phyloP scores from a whole-genome alignment of 2,888 invertebrate species.

The Lottia scabra region DNA sequence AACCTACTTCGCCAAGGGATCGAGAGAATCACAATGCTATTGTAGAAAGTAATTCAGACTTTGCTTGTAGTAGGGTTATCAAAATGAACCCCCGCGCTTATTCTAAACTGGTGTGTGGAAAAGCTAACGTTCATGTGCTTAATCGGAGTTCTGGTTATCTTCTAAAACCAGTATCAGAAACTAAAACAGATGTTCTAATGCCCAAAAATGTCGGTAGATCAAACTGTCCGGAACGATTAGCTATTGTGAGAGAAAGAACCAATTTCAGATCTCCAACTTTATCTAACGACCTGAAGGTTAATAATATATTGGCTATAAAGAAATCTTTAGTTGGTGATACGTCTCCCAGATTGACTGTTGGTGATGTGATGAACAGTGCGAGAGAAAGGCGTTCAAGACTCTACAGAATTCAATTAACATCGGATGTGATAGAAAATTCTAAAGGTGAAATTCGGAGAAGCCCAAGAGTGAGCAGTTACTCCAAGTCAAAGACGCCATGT shows the following conservation, averaged over 20 bases:
- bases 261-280: conserved; percentile 42
- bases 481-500: background rate
- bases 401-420: conserved; percentile 42
- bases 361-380: conserved; percentile 48
- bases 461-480: conserved; percentile 9
- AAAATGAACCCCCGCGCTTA: conserved; percentile 42
- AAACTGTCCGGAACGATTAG: conserved; percentile 44
- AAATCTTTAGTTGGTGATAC: conserved; percentile 45
- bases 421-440: conserved; percentile 18
- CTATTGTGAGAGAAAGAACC: conserved; percentile 45
- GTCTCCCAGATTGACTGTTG: conserved; percentile 40
- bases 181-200: conserved; percentile 27
- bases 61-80: conserved; percentile 28
- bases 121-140: conserved; percentile 41
- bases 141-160: conserved; percentile 44
- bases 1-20: background rate
- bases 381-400: conserved; percentile 44
- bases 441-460: conserved; percentile 21
- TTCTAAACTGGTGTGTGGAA: conserved; percentile 37
- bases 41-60: conserved; percentile 15
- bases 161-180: conserved; percentile 38
- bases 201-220: conserved; percentile 17
- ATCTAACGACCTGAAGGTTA: conserved; percentile 51
- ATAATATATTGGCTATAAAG: conserved; percentile 52
- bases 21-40: conserved; percentile 15